phyloP scores from a whole-genome alignment of 2,113 vertebrate genomes.

The Caretta caretta region DNA sequence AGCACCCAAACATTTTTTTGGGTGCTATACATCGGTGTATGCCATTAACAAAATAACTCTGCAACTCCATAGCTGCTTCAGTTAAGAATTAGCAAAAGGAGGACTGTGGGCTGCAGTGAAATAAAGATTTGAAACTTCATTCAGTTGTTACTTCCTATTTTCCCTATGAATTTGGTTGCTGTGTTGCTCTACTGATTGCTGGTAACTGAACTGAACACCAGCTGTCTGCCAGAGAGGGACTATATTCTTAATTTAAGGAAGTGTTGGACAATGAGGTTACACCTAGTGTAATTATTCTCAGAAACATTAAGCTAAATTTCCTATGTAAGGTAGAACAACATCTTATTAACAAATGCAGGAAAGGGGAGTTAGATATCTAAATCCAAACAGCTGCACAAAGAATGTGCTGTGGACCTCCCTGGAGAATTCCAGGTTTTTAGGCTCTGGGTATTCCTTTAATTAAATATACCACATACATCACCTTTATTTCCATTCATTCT shows the following conservation, averaged over 20 bases:
- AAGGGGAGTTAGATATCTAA: conserved; percentile 34
- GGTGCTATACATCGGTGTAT: no score
- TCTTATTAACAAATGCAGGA: conserved; percentile 73
- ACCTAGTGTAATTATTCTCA: conserved; percentile 34
- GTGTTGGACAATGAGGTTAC: conserved; percentile 42
- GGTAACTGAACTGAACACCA: conserved; percentile 18
- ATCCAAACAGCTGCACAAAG: conserved; percentile 47
- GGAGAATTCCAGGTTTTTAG: conserved; percentile 12
- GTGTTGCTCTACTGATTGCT: fast-evolving
- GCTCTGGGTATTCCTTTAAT: not conserved
- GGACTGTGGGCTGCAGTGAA: not conserved
- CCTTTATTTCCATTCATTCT: not conserved
- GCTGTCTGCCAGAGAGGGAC: not conserved
- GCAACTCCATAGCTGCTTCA: not conserved
- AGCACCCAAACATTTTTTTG: fast-evolving
- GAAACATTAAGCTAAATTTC: conserved; percentile 46
- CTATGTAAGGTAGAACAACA: conserved; percentile 65
- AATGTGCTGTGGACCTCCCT: conserved; percentile 34
- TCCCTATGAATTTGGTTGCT: not conserved
- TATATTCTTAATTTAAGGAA: conserved; percentile 45
- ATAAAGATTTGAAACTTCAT: not conserved
- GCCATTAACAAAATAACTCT: no score
- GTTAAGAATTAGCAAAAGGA: not conserved
- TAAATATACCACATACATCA: not conserved
- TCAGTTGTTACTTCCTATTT: not conserved